Percentiles rank a stretch among this genome's conserved stretches.
phyloP scores from a whole-genome alignment of 2,888 invertebrate genomes.

The Philereme transversata region DNA sequence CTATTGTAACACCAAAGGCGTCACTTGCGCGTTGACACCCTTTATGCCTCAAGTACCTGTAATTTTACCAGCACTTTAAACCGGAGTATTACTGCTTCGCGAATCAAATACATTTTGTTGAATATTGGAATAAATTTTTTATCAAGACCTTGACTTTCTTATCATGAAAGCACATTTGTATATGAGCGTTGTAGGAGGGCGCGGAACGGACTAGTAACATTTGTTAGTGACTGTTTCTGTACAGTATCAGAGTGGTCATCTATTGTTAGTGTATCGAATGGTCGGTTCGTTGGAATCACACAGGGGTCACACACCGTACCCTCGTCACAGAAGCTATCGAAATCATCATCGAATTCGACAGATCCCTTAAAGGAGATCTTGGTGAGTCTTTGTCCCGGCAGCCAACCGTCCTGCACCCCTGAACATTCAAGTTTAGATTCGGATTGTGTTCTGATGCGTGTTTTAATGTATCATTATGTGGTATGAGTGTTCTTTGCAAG shows the following conservation, averaged over 20 bases:
- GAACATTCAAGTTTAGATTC: slow-evolving; percentile 70
- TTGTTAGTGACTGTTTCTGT: slow-evolving; percentile 56
- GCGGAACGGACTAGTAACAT: slow-evolving; percentile 42
- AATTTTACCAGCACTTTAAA: no score
- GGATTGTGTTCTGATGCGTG: slow-evolving; percentile 55
- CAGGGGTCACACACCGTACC: slow-evolving; percentile 73
- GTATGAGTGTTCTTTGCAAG: slow-evolving; percentile 51
- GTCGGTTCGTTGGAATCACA: slow-evolving; percentile 70
- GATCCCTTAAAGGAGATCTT: slow-evolving; percentile 80
- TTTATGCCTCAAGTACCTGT: no score
- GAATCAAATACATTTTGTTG: no score
- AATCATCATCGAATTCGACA: slow-evolving; percentile 80
- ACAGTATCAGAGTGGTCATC: slow-evolving; percentile 51
- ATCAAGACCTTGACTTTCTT: background rate
- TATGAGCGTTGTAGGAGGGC: slow-evolving; percentile 36
- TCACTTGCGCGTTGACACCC: no score
- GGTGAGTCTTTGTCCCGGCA: slow-evolving; percentile 81
- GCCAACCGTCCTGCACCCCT: slow-evolving; percentile 81
- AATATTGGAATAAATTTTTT: background rate
- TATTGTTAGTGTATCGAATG: slow-evolving; percentile 61
- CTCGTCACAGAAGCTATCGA: slow-evolving; percentile 78
- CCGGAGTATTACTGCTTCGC: no score
- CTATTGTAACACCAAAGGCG: no score
- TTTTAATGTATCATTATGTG: slow-evolving; percentile 43
- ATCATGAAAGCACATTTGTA: slow-evolving; percentile 24